Evolutionary conservation across 2,113 vertebrate genomes (phyloP).

Genomic region (Tympanuchus pallidicinctus): DNA sequence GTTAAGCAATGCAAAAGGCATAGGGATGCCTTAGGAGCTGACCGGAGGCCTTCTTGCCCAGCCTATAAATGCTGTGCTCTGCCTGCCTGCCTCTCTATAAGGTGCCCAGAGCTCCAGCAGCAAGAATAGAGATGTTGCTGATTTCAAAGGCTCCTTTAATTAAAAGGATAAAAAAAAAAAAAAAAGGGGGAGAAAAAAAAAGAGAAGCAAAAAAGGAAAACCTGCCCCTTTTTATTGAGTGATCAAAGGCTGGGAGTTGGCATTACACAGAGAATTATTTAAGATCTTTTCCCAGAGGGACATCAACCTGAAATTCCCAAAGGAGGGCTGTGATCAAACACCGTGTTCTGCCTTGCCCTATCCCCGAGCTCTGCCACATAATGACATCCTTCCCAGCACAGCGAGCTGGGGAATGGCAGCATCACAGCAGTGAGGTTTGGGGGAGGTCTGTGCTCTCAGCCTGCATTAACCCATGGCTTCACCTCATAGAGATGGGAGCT

Average conservation of each 20-base stretch:
- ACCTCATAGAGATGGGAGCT: not conserved
- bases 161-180: not conserved
- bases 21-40: not conserved
- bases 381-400: not conserved
- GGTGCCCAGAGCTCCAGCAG: not conserved
- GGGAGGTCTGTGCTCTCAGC: not conserved
- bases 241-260: slow-evolving; percentile 63
- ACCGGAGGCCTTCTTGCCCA: not conserved
- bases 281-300: slow-evolving; percentile 18
- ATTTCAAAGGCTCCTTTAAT: slow-evolving; percentile 53
- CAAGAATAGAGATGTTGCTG: not conserved
- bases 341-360: not conserved
- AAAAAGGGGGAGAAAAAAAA: not conserved
- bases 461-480: not conserved
- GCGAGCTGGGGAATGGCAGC: not conserved
- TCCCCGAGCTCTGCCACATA: not conserved
- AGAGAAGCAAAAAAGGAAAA: not conserved
- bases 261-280: slow-evolving; percentile 68
- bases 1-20: not conserved
- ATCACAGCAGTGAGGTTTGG: not conserved
- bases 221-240: not conserved
- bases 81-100: not conserved
- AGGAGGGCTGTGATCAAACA: slow-evolving; percentile 54
- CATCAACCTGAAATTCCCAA: slow-evolving; percentile 38
- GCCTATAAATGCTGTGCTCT: not conserved